Conservation (phyloP, 2,797 vertebrate species). For the Lepilemur ruficaudatus region DNA sequence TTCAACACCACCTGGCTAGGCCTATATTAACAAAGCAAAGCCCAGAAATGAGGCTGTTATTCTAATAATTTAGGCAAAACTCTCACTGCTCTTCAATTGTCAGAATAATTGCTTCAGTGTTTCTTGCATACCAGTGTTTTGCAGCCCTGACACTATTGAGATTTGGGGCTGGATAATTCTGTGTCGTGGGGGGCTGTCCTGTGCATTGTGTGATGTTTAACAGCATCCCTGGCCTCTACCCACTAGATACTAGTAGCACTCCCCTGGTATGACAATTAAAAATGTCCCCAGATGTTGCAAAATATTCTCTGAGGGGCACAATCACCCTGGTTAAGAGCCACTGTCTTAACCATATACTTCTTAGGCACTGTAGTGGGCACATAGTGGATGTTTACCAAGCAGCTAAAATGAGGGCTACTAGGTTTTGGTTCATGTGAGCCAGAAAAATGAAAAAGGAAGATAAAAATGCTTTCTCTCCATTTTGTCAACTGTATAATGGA, state of each 20-base stretch:
- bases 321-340: not conserved
- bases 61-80: conserved; percentile 72
- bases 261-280: not conserved
- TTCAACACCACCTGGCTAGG: conserved; percentile 78
- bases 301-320: not conserved
- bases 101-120: conserved; percentile 52
- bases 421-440: not conserved
- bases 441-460: conserved; percentile 30
- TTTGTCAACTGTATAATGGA: not conserved
- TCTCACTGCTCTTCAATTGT: conserved; percentile 33
- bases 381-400: not conserved
- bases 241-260: not conserved
- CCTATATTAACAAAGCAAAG: conserved; percentile 75
- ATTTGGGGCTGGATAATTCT: not conserved
- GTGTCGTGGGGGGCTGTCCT: not conserved
- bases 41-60: conserved; percentile 63
- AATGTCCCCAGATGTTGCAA: not conserved
- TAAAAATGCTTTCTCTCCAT: not conserved
- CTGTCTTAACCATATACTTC: not conserved
- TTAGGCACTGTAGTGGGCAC: not conserved
- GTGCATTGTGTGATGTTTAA: not conserved
- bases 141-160: not conserved
- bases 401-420: not conserved
- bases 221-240: not conserved
- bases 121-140: conserved; percentile 1